Evolutionary conservation across 2,113 vertebrate genomes (phyloP), one percentile per base, ranked within the genome.

Genomic region (Thryonomys swinderianus): DNA sequence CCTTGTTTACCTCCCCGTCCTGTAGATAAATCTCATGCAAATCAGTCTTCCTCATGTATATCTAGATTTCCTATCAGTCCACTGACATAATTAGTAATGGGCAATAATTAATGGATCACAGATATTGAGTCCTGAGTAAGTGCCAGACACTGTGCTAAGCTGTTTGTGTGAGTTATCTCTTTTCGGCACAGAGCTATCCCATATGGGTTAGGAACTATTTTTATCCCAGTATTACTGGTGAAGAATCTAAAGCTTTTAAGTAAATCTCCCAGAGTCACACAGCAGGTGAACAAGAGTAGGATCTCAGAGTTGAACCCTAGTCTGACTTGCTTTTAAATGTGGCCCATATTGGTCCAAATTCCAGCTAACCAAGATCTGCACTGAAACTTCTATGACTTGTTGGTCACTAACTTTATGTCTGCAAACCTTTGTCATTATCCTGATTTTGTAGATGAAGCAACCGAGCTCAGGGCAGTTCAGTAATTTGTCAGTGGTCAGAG

Each of bases 71-170:
- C 82, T 45, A 7, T 27, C 55, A 57, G 59, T 34, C 78, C 30
- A 21, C 0, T 4, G 53, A 71, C 84, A 89, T 71, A 73, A 86
- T 83, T 86, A 80, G 79, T 86, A 91, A 84, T 48, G 71, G 81
- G 34, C 79, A 71, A 64, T 92, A 90, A 92, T 88, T 96, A 89
- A 90, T 62, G 40, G 61, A 32, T 23, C 81, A 73, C 79, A 62
- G 83, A 82, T 90, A 80, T 5, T 45, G 88, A 90, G 90, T 66
- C 55, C 61, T 88, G 66, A 81, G 64, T 80, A 84, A 90, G 71
- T 93, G 66, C 48, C 92, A 92, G 73, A 67, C 78, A n/a, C 23
- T 21, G 40, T 71, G 69, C 76, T 87, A 67, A 95, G 53, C 40
- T 73, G 53, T 80, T 40, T 42, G n/a, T 30, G 53, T 82, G 84